A percentile compares a stretch with the other conserved stretches of the same genome.
These are phyloP conservation scores for Emydocephalus ijimae DNA, from an alignment of 2,113 vertebrate genomes.

Conservation along the genomic window DNA sequence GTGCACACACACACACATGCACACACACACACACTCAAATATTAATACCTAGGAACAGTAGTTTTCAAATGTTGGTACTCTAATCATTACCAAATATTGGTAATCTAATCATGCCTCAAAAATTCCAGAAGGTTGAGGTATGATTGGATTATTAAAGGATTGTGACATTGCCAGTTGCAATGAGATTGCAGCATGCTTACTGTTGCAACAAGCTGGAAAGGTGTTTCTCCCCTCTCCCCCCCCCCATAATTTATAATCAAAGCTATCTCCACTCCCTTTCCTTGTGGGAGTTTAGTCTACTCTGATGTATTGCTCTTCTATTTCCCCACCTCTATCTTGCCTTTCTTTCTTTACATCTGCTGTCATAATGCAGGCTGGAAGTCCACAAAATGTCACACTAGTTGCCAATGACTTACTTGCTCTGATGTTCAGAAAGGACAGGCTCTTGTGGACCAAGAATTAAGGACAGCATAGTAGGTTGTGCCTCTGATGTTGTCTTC, in stretches of 20 bases:
- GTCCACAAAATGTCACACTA: not conserved
- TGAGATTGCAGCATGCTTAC: not conserved
- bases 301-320: not conserved
- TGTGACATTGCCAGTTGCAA: not conserved
- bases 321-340: not conserved
- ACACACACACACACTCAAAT: not conserved
- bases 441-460: not conserved
- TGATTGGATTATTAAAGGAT: not conserved
- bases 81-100: not conserved
- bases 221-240: not conserved
- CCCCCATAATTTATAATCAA: not conserved
- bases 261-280: not conserved
- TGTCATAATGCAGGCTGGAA: not conserved
- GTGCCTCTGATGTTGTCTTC: not conserved
- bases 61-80: not conserved
- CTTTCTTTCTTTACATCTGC: not conserved
- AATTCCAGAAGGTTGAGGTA: not conserved
- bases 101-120: not conserved
- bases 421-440: not conserved
- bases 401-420: not conserved
- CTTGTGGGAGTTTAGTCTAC: not conserved
- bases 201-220: not conserved
- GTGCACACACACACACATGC: too few relatives aligned
- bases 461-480: not conserved
- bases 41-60: not conserved